Base-by-base conservation (phyloP, 2,113 vertebrate genomes). In the Tautogolabrus adspersus region DNA sequence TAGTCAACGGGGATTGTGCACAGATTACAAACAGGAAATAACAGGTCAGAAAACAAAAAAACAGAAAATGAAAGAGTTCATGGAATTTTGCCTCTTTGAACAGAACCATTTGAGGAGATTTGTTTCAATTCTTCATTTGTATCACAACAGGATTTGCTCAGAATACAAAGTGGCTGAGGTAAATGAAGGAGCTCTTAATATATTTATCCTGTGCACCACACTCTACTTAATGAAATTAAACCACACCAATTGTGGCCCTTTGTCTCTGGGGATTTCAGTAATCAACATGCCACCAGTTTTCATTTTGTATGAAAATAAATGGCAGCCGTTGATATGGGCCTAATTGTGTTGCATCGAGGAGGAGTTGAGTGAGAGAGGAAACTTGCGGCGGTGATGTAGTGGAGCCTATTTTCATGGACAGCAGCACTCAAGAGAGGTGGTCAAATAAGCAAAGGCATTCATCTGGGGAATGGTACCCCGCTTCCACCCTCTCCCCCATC, bases 141-240 rank as follows among this genome's bases (percentile, higher is more conserved):
- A 93, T 94, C 94, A 94, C 93, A 93, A 92, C 94, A 96, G 95
- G 94, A 96, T 96, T 95, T 96, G 94, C 96, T 97, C 96, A 95
- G 95, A 94, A 96, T 93, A 94, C 95, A 94, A 94, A 95, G 94
- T 93, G 68, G 72, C 68, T 79, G 80, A 95, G 91, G 93, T 96
- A 96, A 95, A 95, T 87, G 68, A 66, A 81, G 62, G 77, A 80
- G 79, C 93, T 95, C 95, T 96, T 95, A 95, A 96, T 96, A 95
- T 95, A 95, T 96, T 97, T 97, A 97, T 96, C 95, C 95, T 93
- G 93, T 94, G 95, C 95, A 93, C 94, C 92, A 87, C 95, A 96
- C 96, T 96, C 94, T 96, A 96, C 94, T 96, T 97, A 98, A 98
- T 98, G 95, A 96, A 98, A 97, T 97, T 96, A 97, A 96, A 97